A percentile compares a stretch with the other conserved stretches of the same genome.
Evolutionary conservation across 2,888 invertebrate species (phyloP).

Genomic region (Parapristionchus giblindavisi): DNA sequence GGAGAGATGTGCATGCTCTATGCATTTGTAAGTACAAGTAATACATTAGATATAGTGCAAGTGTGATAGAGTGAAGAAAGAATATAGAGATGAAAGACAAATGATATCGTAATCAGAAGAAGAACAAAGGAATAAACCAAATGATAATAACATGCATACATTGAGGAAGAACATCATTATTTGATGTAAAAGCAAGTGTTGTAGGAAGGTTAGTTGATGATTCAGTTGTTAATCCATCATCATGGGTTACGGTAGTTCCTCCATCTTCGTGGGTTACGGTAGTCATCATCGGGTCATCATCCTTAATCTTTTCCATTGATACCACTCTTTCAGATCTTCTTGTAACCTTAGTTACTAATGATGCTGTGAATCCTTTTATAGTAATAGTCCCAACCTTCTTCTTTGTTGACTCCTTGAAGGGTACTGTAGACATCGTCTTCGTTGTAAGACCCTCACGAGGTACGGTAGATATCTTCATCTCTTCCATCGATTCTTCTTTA

Average conservation of each 20-base stretch:
- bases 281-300: background rate
- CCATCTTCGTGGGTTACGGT: constrained; percentile 7
- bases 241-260: background rate
- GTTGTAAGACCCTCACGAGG: background rate
- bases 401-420: background rate
- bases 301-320: background rate
- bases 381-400: background rate
- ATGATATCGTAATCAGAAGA: no score
- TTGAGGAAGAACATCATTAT: no score
- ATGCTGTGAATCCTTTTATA: constrained; percentile 33
- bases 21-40: no score
- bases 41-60: no score
- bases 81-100: no score
- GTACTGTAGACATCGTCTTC: background rate
- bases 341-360: constrained; percentile 29
- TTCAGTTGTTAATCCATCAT: no score
- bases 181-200: constrained; percentile 10
- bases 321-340: background rate
- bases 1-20: background rate
- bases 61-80: no score
- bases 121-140: no score
- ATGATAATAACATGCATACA: background rate
- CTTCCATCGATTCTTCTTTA: constrained; percentile 17
- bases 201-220: background rate
- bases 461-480: constrained; percentile 3